A percentile compares a stretch with the other conserved stretches of the same genome.
phyloP scores from a whole-genome alignment of 2,797 vertebrate species.

The Champsocephalus gunnari region DNA sequence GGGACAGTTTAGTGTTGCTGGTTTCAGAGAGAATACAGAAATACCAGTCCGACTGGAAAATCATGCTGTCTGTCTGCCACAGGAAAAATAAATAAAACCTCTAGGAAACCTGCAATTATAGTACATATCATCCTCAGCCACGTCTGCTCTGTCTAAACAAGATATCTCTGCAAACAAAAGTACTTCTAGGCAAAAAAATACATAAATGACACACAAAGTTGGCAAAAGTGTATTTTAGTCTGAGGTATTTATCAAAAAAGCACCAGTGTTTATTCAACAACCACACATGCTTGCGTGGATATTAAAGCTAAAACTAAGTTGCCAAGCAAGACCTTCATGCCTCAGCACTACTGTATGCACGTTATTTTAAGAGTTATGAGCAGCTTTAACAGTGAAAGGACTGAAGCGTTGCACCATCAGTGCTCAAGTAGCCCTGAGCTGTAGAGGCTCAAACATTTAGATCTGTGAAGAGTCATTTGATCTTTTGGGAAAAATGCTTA shows the following conservation, averaged over 20 bases:
- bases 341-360: background rate
- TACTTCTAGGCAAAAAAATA: conserved; percentile 4
- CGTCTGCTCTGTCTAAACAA: conserved; percentile 46
- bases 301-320: background rate
- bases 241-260: conserved; percentile 4
- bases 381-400: background rate
- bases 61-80: conserved; percentile 11
- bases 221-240: conserved; percentile 21
- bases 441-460: background rate
- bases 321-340: background rate
- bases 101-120: conserved; percentile 49
- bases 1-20: conserved; percentile 10
- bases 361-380: background rate
- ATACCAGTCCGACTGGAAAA: conserved; percentile 45
- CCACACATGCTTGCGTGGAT: background rate
- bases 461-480: background rate
- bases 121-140: background rate
- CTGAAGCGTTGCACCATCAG: background rate
- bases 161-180: conserved; percentile 33
- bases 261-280: conserved; percentile 5
- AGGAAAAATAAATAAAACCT: conserved; percentile 47
- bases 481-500: background rate
- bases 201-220: background rate
- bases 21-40: conserved; percentile 11
- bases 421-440: background rate